Evolutionary conservation across 2,888 invertebrate species (phyloP), one percentile per base, ranked within the genome.

Genomic region (Agriopis aurantiaria): DNA sequence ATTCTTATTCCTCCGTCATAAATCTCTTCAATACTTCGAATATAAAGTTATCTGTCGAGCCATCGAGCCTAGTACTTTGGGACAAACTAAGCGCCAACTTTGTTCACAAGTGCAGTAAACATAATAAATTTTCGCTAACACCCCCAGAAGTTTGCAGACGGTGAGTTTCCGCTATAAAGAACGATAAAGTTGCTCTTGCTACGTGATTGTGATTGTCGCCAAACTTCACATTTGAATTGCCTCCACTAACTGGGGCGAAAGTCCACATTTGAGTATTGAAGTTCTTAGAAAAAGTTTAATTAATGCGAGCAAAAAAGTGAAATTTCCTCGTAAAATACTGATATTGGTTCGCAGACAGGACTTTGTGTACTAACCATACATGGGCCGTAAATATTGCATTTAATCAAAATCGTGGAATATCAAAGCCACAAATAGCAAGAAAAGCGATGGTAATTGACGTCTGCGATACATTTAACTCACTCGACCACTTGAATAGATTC

Each of bases 401-500:
- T 68, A 67, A 69, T 71, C 68, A 71, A 72, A 74, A 75, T 74
- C 69, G 73, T 69, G 69, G 69, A 72, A 71, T 74, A 75, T 73
- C 75, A 82, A 82, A 82, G 48, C 83, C 78, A 77, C 78, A 80
- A 82, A 87, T 86, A 89, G 89, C 90, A 88, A 88, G 80, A 83
- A 85, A 88, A 84, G 81, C 82, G 82, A 82, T 82, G 78, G 83
- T 91, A 92, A 93, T 93, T 92, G 92, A 91, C 88, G 90, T 87
- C 85, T 85, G 84, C 86, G 84, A 86, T 84, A 88, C 87, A 91
- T 91, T 90, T 87, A 88, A 85, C 85, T 87, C 87, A 86, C 85
- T 84, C 85, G 83, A 85, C 85, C 85, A 87, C 86, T 90, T 86
- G 81, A 85, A 81, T 84, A 74, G 80, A 78, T 81, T 77, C 75